Base-by-base conservation (phyloP, 2,797 vertebrate genomes). In the Platyrinchus mystaceus region DNA sequence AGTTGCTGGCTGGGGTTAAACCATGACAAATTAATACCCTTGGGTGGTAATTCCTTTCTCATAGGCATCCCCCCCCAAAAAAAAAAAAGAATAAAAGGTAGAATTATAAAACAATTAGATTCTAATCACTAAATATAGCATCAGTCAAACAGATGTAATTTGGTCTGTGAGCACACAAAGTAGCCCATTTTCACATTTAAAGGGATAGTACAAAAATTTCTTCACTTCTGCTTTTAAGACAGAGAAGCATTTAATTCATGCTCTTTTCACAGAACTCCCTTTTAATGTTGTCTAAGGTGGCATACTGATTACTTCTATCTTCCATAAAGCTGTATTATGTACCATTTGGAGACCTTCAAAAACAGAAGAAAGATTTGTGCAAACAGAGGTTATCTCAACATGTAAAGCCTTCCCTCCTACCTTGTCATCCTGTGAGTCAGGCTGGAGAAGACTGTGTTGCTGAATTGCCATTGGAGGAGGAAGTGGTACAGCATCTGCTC, bases 381-480 rank as follows among this genome's bases (percentile, higher is more conserved):
- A 23, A 69, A 26, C 6, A 82, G 28, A 80, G 24, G 17, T 71
- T 66, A 14, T 62, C 7, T 76, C 56, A 88, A 22, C 3, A 12
- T 1, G 9, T 9, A 41, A 81, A 60, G 62, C 24, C 24, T 82
- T 73, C 47, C 36, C 34, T 84, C 73, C 85, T 98, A 99, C 99
- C 99, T 99, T 99, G 98, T 99, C 99, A 16, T 99, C 99, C 98
- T 99, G 99, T 0, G 99, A 98, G 96, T 99, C 99, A 0, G 99
- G 98, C 97, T 99, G 99, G 60, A 99, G 98, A 59, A 99, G 99
- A 96, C 99, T 99, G 97, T 99, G 99, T 52, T 99, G 99, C 95
- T 99, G 99, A 95, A 99, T 99, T 95, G 99, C 99, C 99, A 99
- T 99, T 4, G 99, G 99, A 3, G 99, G 99, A 36, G 99, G 99